Base-by-base conservation (phyloP, 2,113 vertebrate genomes). In the Phaethon lepturus region DNA sequence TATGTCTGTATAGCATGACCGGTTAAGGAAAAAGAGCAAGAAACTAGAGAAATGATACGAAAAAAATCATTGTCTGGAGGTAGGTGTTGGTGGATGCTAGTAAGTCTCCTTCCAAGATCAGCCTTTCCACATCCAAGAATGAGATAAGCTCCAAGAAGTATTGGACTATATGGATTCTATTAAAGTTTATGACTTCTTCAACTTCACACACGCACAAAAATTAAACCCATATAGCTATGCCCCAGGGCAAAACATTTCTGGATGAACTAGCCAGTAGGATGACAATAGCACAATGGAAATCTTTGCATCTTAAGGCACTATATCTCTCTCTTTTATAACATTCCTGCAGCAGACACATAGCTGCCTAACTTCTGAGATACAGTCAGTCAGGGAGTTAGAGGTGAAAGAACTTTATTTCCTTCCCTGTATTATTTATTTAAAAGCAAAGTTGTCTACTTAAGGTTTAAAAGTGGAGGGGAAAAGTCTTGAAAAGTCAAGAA, bases 131-230 rank as follows among this genome's bases (percentile, higher is more conserved):
- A 18, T 62, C 55, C 16, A 62, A 24, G 35, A 69, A 25, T 6
- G 13, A 64, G 66, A 67, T 56, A 73, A 94, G 23, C 29, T 80
- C 25, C 7, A 40, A 38, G 13, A 80, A 49, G 23, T 24, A 60
- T 33, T 56, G 31, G 59, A 60, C 53, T 55, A 29, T 5, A 23
- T 10, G 53, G 40, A 49, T 91, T 73, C 91, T 59, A 77, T 71
- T 93, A 26, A 59, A 24, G 22, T 49, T 89, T 94, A 69, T 11
- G 19, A n/a, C 44, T 69, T 33, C 33, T 84, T 81, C 1, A 3
- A 2, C 56, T 73, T 91, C 25, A 53, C n/a, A 25, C 11, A 26
- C 0, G 0, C 0, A 2, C 5, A 14, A 52, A 88, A 89, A 66
- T 76, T 58, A 89, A 86, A 91, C 9, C 5, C 8, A 49, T 26